Conservation (phyloP, 2,888 invertebrate species). For the Thyatira batis region DNA sequence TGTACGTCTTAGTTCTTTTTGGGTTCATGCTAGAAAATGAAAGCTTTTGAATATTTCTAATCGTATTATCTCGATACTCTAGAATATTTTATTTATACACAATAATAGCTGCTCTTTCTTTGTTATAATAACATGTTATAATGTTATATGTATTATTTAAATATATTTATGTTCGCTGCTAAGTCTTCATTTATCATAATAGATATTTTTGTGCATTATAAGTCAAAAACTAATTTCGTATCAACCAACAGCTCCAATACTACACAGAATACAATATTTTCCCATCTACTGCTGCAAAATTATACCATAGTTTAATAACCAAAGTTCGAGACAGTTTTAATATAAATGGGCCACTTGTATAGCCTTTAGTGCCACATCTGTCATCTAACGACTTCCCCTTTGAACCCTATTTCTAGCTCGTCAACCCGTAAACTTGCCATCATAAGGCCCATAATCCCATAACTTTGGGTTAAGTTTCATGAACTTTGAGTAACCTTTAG, state of each 20-base stretch:
- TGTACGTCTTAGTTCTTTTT: neutral
- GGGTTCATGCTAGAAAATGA: neutral
- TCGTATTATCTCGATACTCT: neutral
- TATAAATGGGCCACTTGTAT: conserved; percentile 25
- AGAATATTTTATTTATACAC: too few species aligned
- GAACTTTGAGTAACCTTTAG: conserved; percentile 19
- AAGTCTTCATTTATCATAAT: too few species aligned
- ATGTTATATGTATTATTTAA: too few species aligned
- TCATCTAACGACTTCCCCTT: conserved; percentile 25
- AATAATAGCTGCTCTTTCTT: too few species aligned
- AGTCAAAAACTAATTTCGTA: too few species aligned
- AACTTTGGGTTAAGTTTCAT: conserved; percentile 18
- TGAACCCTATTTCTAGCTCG: conserved; percentile 14
- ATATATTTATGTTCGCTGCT: too few species aligned
- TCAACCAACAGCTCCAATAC: neutral
- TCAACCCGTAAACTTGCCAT: conserved; percentile 14
- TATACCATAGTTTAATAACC: conserved; percentile 19
- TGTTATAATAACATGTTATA: too few species aligned
- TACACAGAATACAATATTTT: neutral
- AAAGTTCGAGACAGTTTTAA: conserved; percentile 22
- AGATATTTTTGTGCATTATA: too few species aligned
- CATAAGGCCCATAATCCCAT: conserved; percentile 25
- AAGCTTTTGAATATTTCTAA: neutral
- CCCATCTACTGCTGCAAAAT: neutral
- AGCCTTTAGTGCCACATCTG: conserved; percentile 25